phyloP scores from a whole-genome alignment of 2,797 vertebrate genomes.

The Sebastes kiyomatsui region DNA sequence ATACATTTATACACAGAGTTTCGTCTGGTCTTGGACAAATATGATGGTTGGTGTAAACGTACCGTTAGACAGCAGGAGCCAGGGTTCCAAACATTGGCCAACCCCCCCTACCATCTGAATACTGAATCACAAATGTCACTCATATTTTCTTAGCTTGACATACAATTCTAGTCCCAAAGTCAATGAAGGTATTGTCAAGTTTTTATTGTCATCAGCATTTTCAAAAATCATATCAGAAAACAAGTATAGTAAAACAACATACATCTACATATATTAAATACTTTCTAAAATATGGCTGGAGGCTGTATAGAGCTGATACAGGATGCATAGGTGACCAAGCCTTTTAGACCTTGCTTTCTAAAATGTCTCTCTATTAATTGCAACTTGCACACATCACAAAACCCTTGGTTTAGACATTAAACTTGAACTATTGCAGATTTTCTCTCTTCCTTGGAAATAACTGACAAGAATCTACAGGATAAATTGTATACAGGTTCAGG shows the following conservation, averaged over 20 bases:
- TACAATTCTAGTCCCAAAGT: neutral
- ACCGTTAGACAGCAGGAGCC: neutral
- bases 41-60: no score
- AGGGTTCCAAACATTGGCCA: neutral
- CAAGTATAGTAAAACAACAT: constrained; percentile 26
- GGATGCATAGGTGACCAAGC: constrained; percentile 25
- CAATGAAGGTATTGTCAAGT: constrained; percentile 13
- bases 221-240: constrained; percentile 64
- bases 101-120: neutral
- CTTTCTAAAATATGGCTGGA: constrained; percentile 51
- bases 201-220: constrained; percentile 65
- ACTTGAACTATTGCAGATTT: constrained; percentile 25
- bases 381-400: constrained; percentile 51
- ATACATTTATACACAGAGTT: no score
- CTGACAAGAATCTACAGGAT: constrained; percentile 10
- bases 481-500: constrained; percentile 14
- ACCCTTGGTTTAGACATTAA: constrained; percentile 30
- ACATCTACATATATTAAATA: constrained; percentile 20
- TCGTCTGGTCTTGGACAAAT: no score
- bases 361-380: constrained; percentile 30
- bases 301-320: constrained; percentile 42
- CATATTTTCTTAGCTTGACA: neutral
- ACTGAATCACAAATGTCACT: neutral
- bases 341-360: constrained; percentile 32
- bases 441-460: constrained; percentile 11